Evolutionary conservation across 2,113 vertebrate species (phyloP).

Genomic region (Leptodactylus fuscus): DNA sequence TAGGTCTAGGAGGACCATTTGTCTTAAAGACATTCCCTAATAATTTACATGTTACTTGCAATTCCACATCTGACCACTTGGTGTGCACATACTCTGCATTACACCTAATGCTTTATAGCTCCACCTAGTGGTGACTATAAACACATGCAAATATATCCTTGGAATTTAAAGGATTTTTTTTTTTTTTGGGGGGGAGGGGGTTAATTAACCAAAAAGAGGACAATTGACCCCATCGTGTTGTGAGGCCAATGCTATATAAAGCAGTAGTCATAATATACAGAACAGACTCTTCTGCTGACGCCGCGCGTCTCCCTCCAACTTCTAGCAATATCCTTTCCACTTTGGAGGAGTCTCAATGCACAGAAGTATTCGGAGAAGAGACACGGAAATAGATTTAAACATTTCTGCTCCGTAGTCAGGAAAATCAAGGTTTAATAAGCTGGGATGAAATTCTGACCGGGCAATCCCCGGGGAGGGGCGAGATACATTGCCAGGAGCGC

Average conservation of each 20-base stretch:
- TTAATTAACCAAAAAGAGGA: neutral
- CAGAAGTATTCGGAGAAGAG: constrained; percentile 27
- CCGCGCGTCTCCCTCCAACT: neutral
- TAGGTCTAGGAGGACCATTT: too few relatives aligned
- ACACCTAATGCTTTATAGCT: neutral
- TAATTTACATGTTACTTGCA: neutral
- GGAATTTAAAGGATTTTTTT: neutral
- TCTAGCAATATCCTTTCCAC: constrained; percentile 27
- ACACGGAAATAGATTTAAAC: constrained; percentile 45
- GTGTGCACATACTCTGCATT: neutral
- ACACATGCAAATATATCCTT: neutral
- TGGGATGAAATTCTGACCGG: constrained; percentile 47
- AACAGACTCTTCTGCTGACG: neutral
- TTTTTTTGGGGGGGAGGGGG: neutral
- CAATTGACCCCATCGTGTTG: neutral
- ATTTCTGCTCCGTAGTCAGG: constrained; percentile 49
- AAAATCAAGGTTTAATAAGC: constrained; percentile 55
- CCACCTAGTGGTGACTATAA: neutral
- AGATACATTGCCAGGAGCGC: constrained; percentile 36
- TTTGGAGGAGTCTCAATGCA: constrained; percentile 26
- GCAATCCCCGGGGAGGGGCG: constrained; percentile 22
- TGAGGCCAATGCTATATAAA: neutral
- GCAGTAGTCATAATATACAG: neutral
- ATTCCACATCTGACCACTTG: neutral
- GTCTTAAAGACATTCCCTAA: neutral